phyloP scores from a whole-genome alignment of 1,140 invertebrate genomes.

The Lerema accius region DNA sequence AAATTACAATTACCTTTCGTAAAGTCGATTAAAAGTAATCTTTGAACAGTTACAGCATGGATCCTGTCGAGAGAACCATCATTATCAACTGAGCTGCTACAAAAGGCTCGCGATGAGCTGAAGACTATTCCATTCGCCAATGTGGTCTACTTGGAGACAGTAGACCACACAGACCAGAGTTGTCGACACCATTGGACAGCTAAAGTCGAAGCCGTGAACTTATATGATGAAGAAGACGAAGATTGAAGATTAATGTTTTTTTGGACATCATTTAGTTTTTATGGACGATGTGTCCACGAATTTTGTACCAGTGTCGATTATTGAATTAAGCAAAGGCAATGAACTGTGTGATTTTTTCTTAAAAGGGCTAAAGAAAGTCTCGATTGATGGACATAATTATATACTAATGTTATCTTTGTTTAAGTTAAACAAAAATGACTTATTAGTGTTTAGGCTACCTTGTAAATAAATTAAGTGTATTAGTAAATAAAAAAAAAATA shows the following conservation, averaged over 20 bases:
- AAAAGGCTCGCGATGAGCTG: constrained; percentile 41
- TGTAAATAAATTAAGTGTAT: too few species aligned
- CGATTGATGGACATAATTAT: too few species aligned
- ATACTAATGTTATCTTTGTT: too few species aligned
- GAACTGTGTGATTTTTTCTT: too few species aligned
- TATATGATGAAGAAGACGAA: constrained; percentile 12
- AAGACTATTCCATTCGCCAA: constrained; percentile 51
- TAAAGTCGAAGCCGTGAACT: constrained; percentile 49
- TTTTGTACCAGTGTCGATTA: background rate
- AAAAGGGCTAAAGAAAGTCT: too few species aligned
- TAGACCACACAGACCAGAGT: constrained; percentile 43
- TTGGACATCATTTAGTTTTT: too few species aligned
- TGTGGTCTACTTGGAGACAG: constrained; percentile 49
- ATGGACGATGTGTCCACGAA: too few species aligned
- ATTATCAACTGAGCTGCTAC: constrained; percentile 41
- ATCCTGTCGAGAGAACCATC: constrained; percentile 55
- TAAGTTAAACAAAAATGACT: too few species aligned
- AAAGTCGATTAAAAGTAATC: too few species aligned
- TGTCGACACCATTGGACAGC: constrained; percentile 63
- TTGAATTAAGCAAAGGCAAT: constrained; percentile 61
- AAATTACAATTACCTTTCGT: too few species aligned
- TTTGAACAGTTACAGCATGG: constrained; percentile 59
- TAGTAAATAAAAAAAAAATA: too few species aligned
- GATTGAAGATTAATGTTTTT: constrained; percentile 9
- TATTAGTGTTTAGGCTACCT: too few species aligned